Conservation (phyloP, 2,113 vertebrate genomes). For the Oophaga pumilio region DNA sequence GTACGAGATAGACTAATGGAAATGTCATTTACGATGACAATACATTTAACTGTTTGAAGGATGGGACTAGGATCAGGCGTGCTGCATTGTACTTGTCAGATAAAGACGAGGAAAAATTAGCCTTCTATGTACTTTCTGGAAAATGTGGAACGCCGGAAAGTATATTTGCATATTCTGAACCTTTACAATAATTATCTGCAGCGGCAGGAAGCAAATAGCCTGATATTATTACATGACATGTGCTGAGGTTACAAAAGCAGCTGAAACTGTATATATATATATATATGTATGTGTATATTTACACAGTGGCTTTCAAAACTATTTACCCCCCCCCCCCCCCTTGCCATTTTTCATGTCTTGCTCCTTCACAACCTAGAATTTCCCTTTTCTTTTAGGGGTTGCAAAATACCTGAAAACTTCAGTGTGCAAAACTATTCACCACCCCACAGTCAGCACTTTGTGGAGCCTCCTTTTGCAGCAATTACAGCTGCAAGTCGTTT, state of each 20-base stretch:
- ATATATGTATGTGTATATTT: too few relatives aligned
- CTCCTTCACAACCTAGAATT: too few relatives aligned
- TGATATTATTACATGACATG: slow-evolving; percentile 5
- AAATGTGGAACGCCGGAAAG: slow-evolving; percentile 14
- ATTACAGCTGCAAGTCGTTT: too few relatives aligned
- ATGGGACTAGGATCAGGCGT: slow-evolving; percentile 39
- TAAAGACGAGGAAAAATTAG: slow-evolving; percentile 50
- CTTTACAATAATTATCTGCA: slow-evolving; percentile 20
- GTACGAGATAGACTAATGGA: slow-evolving; percentile 55
- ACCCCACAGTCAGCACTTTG: too few relatives aligned
- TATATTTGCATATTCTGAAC: slow-evolving; percentile 41
- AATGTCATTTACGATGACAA: slow-evolving; percentile 58
- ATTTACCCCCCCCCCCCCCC: too few relatives aligned
- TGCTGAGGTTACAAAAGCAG: neutral
- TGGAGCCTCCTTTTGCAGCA: too few relatives aligned
- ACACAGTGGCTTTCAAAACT: too few relatives aligned
- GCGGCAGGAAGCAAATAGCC: neutral
- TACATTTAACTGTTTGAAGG: slow-evolving; percentile 59
- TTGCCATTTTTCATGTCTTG: too few relatives aligned
- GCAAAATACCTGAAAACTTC: too few relatives aligned
- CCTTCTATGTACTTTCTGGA: slow-evolving; percentile 31
- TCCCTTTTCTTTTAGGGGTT: too few relatives aligned
- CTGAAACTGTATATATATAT: neutral
- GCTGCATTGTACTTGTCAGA: slow-evolving; percentile 44
- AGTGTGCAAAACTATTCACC: too few relatives aligned